Percentiles rank a stretch among this genome's conserved stretches.
Conservation (phyloP, 2,888 invertebrate genomes). For the Apotomis capreana region DNA sequence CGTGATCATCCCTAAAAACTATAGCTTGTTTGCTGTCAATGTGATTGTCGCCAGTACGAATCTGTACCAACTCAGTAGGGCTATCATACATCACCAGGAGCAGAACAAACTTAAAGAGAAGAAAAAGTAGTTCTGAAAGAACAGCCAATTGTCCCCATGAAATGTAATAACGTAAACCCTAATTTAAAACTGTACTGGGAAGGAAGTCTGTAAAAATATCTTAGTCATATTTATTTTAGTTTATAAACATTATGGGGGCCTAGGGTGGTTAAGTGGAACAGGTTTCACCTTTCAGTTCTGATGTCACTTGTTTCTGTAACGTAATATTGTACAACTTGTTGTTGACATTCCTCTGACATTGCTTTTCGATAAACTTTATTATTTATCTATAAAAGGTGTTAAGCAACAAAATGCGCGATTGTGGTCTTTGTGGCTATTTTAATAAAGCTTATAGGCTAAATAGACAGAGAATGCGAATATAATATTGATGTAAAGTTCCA, state of each 20-base stretch:
- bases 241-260: background rate
- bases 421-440: background rate
- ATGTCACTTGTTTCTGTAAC: background rate
- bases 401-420: background rate
- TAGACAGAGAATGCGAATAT: too few species aligned
- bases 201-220: background rate
- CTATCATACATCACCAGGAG: constrained; percentile 69
- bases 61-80: constrained; percentile 91
- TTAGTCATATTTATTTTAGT: constrained; percentile 15
- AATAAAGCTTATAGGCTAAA: background rate
- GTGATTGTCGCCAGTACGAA: constrained; percentile 97
- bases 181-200: constrained; percentile 6
- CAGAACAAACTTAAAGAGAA: constrained; percentile 38
- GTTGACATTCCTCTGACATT: constrained; percentile 20
- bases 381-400: background rate
- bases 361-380: constrained; percentile 8
- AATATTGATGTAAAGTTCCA: too few species aligned
- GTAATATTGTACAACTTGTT: background rate
- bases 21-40: constrained; percentile 96
- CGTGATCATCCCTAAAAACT: constrained; percentile 98
- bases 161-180: background rate
- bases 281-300: constrained; percentile 17
- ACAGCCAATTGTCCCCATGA: constrained; percentile 29
- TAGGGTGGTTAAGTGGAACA: background rate
- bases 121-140: background rate